These are phyloP conservation scores for Cantharis lateralis DNA, from an alignment of 2,888 invertebrate genomes.

Conservation along the genomic window DNA sequence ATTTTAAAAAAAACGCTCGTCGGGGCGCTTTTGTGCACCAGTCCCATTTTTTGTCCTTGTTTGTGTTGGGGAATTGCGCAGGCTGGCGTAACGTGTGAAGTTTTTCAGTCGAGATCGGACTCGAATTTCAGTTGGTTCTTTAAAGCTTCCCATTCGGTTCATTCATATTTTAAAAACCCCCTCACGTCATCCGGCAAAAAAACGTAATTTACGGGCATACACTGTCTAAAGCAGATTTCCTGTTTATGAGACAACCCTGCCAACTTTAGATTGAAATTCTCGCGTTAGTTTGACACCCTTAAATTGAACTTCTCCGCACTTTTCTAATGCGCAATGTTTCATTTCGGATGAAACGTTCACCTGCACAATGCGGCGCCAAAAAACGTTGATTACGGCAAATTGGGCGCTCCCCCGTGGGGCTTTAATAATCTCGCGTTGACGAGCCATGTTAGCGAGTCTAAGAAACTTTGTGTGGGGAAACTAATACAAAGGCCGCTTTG, in stretches of 20 bases:
- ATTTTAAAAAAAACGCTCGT: neutral
- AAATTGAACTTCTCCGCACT: slow-evolving; percentile 23
- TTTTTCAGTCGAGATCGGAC: neutral
- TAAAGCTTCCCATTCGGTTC: slow-evolving; percentile 40
- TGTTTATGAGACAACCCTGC: slow-evolving; percentile 41
- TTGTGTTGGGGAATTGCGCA: neutral
- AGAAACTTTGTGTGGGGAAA: slow-evolving; percentile 26
- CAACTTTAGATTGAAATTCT: slow-evolving; percentile 33
- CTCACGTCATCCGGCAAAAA: slow-evolving; percentile 41
- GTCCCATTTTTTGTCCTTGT: neutral
- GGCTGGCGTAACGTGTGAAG: neutral
- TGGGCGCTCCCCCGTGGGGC: slow-evolving; percentile 5
- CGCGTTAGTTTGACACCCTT: slow-evolving; percentile 28
- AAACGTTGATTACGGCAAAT: slow-evolving; percentile 6
- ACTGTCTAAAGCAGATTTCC: slow-evolving; percentile 48
- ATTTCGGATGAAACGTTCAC: neutral
- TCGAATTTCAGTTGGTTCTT: slow-evolving; percentile 37
- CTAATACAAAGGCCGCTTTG: slow-evolving; percentile 27
- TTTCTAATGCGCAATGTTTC: neutral
- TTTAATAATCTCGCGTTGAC: slow-evolving; percentile 27
- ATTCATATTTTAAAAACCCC: slow-evolving; percentile 46
- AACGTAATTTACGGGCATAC: slow-evolving; percentile 47
- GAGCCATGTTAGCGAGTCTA: slow-evolving; percentile 21
- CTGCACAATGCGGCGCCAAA: neutral
- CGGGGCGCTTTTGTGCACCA: neutral